These are phyloP conservation scores for Desoria tigrina DNA, from an alignment of 2,888 invertebrate genomes.

Conservation along the genomic window DNA sequence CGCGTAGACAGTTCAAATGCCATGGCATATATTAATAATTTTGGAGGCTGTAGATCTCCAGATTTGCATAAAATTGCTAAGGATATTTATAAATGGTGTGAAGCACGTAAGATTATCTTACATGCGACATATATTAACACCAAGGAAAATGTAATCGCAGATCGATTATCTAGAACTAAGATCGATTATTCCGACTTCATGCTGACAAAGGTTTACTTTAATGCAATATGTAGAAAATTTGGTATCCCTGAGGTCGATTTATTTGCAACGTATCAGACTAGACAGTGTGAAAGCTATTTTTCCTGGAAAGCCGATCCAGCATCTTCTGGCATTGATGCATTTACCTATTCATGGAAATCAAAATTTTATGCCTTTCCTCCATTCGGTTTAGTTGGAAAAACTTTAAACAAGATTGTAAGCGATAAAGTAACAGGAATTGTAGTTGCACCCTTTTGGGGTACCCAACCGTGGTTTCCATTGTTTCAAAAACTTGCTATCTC, in stretches of 20 bases:
- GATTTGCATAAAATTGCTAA: no score
- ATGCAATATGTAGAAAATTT: conserved; percentile 9
- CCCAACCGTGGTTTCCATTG: conserved; percentile 31
- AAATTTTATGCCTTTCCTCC: conserved; percentile 34
- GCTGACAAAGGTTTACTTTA: no score
- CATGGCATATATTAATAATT: no score
- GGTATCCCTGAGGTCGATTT: conserved; percentile 29
- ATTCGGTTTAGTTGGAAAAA: conserved; percentile 24
- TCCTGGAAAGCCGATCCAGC: conserved; percentile 29
- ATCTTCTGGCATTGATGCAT: conserved; percentile 26
- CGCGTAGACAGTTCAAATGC: no score
- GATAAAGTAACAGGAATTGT: conserved; percentile 24
- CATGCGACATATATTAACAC: no score
- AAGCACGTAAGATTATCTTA: no score
- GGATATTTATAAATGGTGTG: no score
- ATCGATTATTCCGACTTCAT: no score
- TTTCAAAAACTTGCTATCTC: conserved; percentile 5
- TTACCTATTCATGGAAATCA: conserved; percentile 24
- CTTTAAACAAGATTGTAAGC: conserved; percentile 23
- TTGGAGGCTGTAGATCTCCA: no score
- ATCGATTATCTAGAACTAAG: no score
- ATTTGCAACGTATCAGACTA: conserved; percentile 28
- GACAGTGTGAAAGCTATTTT: conserved; percentile 20
- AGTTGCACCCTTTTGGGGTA: conserved; percentile 29
- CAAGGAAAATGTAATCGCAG: no score